phyloP scores from a whole-genome alignment of 2,113 vertebrate genomes.

The Cyanistes caeruleus region DNA sequence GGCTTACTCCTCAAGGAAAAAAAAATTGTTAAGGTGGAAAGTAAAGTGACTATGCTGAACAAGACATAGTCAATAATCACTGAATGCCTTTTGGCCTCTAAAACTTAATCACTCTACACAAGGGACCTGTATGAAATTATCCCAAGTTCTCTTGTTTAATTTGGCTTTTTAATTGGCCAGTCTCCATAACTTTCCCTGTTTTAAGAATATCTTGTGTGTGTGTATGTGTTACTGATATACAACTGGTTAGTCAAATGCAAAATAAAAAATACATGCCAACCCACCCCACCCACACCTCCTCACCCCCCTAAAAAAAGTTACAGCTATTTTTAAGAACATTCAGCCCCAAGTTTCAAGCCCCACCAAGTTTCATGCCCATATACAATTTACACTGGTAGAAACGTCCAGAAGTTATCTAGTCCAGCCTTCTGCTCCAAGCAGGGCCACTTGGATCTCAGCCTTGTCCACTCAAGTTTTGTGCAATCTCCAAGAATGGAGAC shows the following conservation, averaged over 20 bases:
- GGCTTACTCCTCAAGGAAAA: background rate
- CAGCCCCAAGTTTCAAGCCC: too few relatives aligned
- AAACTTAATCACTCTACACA: conserved; percentile 28
- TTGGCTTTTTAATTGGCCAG: conserved; percentile 46
- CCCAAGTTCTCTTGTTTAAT: conserved; percentile 43
- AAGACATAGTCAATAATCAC: conserved; percentile 1
- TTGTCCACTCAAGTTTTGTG: background rate
- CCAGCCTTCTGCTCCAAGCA: background rate
- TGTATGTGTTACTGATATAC: background rate
- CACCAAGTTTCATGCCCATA: background rate
- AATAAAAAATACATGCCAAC: background rate
- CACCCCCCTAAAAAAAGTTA: accelerated
- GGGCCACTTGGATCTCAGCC: background rate
- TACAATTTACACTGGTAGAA: background rate
- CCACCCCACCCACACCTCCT: background rate
- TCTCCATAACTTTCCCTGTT: conserved; percentile 3
- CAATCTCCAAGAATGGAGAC: background rate
- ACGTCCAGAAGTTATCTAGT: background rate
- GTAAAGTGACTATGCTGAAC: background rate
- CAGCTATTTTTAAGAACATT: conserved; percentile 16
- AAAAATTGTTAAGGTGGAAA: conserved; percentile 15
- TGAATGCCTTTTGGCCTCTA: background rate
- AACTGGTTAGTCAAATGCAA: background rate
- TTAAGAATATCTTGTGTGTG: background rate
- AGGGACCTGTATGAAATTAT: conserved; percentile 36